Base-by-base conservation (phyloP, 2,888 invertebrate species). In the Hydropsyche betteni region DNA sequence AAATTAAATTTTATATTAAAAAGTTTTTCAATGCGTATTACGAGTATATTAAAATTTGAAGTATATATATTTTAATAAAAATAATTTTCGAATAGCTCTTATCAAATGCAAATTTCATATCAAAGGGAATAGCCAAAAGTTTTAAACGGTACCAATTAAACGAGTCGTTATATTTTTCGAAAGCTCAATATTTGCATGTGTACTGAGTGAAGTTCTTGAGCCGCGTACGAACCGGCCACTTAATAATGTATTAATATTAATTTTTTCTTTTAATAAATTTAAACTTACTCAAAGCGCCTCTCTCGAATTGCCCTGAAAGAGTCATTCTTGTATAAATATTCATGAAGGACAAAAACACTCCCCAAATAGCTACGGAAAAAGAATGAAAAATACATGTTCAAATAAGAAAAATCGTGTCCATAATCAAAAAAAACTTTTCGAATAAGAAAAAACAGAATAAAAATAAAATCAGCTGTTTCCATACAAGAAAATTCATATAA, bases 291-390 rank as follows among this genome's bases (percentile, higher is more conserved):
- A 36, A 64, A 36, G 64, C 7, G 34, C 16, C 16, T 14, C 58
- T 14, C 16, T 8, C 58, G 12, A 0, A 14, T 24, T 4, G 24
- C n/a, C 64, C 34, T 36, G 12, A 12, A 64, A 34, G 34, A 64
- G 34, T 64, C 34, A 36, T 44, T 36, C 64, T 36, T 36, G 64
- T 64, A 44, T 44, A 64, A 64, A 64, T 64, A 64, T 64, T 64
- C 64, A 64, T 64, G 64, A 64, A 64, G 4, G 34, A 36, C 64
- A 64, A 64, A 58, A 64, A 64, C 64, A 64, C 64, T 64, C 64
- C 64, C 64, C 36, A 36, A 64, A 64, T 33, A 64, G 34, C 12
- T 64, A 36, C 34, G 64, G 34, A 36, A 36, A 24, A 3, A 34
- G 33, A 34, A 12, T 36, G 36, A 36, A 64, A 58, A 64, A 64